These are phyloP conservation scores for Muscicapa striata DNA, from an alignment of 2,797 vertebrate species.

Conservation along the genomic window DNA sequence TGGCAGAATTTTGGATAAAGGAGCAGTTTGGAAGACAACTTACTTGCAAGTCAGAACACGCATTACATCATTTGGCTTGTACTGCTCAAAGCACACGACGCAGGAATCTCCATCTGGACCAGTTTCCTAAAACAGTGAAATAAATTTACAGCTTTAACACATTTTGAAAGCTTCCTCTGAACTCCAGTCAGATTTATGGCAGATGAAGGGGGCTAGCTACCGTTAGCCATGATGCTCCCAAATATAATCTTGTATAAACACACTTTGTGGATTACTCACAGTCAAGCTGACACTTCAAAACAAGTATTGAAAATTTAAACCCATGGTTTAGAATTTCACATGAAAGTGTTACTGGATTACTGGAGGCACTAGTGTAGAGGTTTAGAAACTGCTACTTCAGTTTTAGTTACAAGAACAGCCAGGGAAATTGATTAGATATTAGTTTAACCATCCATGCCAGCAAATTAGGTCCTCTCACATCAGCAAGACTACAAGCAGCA, in stretches of 20 bases:
- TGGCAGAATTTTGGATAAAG: neutral
- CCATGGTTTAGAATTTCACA: neutral
- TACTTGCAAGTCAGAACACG: constrained; percentile 93
- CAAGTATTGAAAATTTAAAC: neutral
- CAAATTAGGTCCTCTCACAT: neutral
- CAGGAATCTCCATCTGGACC: constrained; percentile 84
- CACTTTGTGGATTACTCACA: neutral
- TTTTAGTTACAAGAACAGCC: neutral
- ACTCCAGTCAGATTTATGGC: neutral
- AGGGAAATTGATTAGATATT: neutral
- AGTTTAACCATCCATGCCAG: neutral
- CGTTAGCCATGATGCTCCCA: neutral
- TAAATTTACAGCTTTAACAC: neutral
- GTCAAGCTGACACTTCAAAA: neutral
- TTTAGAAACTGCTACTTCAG: neutral
- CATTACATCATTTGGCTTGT: constrained; percentile 87
- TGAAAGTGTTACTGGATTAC: neutral
- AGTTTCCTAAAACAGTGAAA: constrained; percentile 76
- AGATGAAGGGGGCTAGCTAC: neutral
- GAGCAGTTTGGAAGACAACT: constrained; percentile 45
- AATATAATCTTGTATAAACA: neutral
- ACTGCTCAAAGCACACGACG: constrained; percentile 91
- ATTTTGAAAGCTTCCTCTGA: neutral
- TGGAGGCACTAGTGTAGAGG: neutral
- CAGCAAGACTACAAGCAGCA: neutral